Conservation (phyloP, 2,113 vertebrate genomes). For the Callithrix jacchus region DNA sequence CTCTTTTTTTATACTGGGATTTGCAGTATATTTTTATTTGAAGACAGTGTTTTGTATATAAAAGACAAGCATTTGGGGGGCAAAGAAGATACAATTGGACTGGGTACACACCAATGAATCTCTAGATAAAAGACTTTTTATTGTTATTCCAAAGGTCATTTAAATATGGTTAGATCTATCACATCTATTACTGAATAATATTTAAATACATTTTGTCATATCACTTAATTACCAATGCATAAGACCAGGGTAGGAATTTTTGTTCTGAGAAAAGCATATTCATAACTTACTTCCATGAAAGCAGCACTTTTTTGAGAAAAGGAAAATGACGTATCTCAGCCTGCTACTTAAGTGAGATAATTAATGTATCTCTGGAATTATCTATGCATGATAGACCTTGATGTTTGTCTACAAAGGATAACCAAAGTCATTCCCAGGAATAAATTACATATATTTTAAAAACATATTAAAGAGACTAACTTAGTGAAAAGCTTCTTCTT, state of each 20-base stretch:
- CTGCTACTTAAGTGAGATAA: slow-evolving; percentile 75
- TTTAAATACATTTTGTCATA: not conserved
- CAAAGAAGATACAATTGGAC: not conserved
- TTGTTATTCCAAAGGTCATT: not conserved
- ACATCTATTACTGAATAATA: not conserved
- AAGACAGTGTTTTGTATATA: not conserved
- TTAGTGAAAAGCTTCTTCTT: slow-evolving; percentile 72
- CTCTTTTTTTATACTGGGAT: not conserved
- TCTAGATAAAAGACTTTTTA: not conserved
- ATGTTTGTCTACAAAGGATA: slow-evolving; percentile 77
- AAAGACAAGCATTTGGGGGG: not conserved
- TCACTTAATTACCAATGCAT: not conserved
- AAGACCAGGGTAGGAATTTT: slow-evolving; percentile 36
- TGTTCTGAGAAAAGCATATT: slow-evolving; percentile 18
- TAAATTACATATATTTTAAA: slow-evolving; percentile 72
- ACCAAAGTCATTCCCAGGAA: slow-evolving; percentile 68
- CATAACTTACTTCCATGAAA: slow-evolving; percentile 62
- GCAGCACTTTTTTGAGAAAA: slow-evolving; percentile 62
- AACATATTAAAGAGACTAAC: slow-evolving; percentile 65
- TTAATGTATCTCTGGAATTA: slow-evolving; percentile 80
- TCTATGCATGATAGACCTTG: slow-evolving; percentile 67
- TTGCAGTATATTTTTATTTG: not conserved
- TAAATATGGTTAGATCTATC: not conserved
- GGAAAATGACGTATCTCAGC: slow-evolving; percentile 65
- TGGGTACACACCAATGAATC: not conserved